Conservation (phyloP, 64 coral and sea anemone species). For the Porites australiensis region DNA sequence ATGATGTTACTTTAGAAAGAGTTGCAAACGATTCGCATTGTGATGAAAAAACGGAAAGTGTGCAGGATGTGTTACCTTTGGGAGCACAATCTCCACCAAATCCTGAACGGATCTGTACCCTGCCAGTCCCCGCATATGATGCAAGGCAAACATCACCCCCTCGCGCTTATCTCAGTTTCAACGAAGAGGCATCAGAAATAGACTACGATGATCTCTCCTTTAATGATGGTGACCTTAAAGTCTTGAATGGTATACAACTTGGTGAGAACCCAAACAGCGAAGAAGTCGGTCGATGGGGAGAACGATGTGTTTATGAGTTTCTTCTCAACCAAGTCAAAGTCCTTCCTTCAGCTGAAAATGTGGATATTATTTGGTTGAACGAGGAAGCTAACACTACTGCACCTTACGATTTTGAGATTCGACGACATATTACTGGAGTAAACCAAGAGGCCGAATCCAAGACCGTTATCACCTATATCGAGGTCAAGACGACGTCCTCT, state of each 20-base stretch:
- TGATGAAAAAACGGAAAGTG: neutral
- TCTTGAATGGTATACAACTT: neutral
- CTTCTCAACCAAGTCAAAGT: slow-evolving; percentile 23
- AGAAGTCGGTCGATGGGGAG: slow-evolving; percentile 74
- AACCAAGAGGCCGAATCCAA: neutral
- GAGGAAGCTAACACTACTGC: slow-evolving; percentile 33
- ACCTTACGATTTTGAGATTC: slow-evolving; percentile 67
- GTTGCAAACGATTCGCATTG: neutral
- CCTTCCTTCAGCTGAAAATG: neutral
- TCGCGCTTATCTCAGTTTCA: neutral
- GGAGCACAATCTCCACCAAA: neutral
- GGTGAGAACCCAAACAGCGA: slow-evolving; percentile 35
- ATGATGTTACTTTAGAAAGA: neutral
- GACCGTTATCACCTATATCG: slow-evolving; percentile 40
- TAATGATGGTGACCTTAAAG: neutral
- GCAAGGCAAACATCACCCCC: neutral
- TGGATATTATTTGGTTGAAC: slow-evolving; percentile 65
- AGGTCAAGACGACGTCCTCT: slow-evolving; percentile 71
- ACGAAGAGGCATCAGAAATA: neutral
- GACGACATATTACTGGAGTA: neutral
- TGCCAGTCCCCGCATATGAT: neutral
- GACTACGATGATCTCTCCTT: slow-evolving; percentile 56
- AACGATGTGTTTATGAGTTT: slow-evolving; percentile 58
- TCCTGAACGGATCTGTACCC: neutral
- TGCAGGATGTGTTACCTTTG: neutral